Evolutionary conservation across 2,113 vertebrate species (phyloP).

Genomic region (Peromyscus leucopus): DNA sequence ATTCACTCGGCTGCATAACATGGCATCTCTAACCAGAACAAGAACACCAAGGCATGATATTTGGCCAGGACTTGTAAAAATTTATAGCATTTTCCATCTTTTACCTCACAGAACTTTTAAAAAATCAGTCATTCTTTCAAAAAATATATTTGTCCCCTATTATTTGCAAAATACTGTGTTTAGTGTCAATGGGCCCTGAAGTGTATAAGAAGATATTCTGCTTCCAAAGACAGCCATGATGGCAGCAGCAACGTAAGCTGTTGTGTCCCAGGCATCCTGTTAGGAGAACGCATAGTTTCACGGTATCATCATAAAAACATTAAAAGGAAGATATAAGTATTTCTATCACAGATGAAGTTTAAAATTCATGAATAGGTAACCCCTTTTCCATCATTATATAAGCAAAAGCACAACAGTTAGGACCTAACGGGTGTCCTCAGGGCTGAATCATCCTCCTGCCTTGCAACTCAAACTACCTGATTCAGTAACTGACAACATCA

Average conservation of each 20-base stretch:
- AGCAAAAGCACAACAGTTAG: not conserved
- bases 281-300: not conserved
- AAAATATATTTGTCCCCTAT: not conserved
- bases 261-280: not conserved
- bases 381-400: not conserved
- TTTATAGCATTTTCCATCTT: not conserved
- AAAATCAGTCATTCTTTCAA: slow-evolving; percentile 14
- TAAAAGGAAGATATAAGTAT: not conserved
- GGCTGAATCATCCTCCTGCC: not conserved
- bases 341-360: not conserved
- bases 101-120: not conserved
- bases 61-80: not conserved
- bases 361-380: not conserved
- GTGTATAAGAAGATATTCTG: not conserved
- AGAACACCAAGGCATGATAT: not conserved
- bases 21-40: not conserved
- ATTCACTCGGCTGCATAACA: not conserved
- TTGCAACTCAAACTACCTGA: not conserved
- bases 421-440: too few relatives aligned
- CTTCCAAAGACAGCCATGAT: not conserved
- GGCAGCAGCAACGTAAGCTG: not conserved
- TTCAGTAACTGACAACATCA: not conserved
- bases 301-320: not conserved
- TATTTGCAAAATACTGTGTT: not conserved
- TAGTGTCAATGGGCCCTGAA: not conserved